Evolutionary conservation across 2,888 invertebrate genomes (phyloP), one percentile per base, ranked within the genome.

Genomic region (Omphaloscelis lunosa): DNA sequence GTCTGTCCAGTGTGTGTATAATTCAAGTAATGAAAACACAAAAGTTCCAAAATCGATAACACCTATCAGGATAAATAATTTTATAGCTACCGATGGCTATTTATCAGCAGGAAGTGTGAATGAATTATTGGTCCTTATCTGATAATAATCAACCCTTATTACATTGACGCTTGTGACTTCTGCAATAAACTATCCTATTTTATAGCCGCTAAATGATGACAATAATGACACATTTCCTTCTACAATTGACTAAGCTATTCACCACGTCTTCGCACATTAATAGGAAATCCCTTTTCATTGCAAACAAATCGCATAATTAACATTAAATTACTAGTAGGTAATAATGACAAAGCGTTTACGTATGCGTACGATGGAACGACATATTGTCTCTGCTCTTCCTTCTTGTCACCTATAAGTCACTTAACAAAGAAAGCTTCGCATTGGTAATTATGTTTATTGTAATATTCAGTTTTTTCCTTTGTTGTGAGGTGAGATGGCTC

Each of bases 341-440:
- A 59, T 73, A 59, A 80, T 84, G 80, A 87, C 80, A 68, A 77
- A 82, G 77, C 68, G 51, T 75, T 87, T 75, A 84, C 39, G 82
- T 68, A 83, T 83, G 84, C 88, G 70, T 48, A 48, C 58, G 23
- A 48, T 4, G 41, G 4, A 61, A 67, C 67, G 69, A 61, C 59
- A 74, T 68, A 76, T 78, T 72, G 69, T 72, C 4, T 53, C 62
- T 63, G 65, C 66, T 71, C 77, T 79, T 78, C 74, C 73, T 79
- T n/a, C 27, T 72, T 61, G 48, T 48, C 78, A 72, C 51, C 63
- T 29, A 82, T 86, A 83, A 86, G 48, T 82, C 72, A 80, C 70
- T 27, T 53, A 72, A 86, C 90, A 89, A 89, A 89, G 90, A 89
- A 89, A 89, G 90, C 79, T 59, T 70, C 74, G 80, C 79, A 87